phyloP scores from a whole-genome alignment of 2,888 invertebrate species.

The Agrotis segetum region DNA sequence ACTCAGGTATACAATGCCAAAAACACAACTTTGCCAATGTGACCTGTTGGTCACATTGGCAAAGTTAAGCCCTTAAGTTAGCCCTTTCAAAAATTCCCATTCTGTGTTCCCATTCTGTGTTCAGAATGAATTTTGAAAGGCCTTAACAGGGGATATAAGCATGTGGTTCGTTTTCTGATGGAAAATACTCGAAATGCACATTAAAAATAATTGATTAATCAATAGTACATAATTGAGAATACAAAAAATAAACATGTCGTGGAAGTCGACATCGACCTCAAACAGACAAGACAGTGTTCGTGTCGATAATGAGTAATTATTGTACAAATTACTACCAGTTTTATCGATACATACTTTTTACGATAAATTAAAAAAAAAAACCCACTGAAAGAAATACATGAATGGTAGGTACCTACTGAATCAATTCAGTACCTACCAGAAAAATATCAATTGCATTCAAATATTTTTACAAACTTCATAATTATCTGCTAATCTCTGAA shows the following conservation, averaged over 20 bases:
- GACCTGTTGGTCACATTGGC: no score
- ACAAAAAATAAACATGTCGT: slow-evolving; percentile 25
- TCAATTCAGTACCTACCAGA: neutral
- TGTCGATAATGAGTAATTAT: slow-evolving; percentile 61
- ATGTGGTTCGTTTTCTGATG: no score
- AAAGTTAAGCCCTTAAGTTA: no score
- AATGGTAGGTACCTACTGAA: slow-evolving; percentile 8
- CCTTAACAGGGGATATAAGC: no score
- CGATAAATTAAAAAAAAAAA: neutral
- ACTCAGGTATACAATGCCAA: no score
- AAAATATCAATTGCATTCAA: neutral
- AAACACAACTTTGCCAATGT: no score
- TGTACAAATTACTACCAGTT: slow-evolving; percentile 37
- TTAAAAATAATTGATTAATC: no score
- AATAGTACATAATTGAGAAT: no score
- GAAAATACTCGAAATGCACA: no score
- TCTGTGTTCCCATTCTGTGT: no score
- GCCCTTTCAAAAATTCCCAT: no score
- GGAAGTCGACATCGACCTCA: slow-evolving; percentile 58
- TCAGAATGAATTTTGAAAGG: no score
- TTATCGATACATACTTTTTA: slow-evolving; percentile 28
- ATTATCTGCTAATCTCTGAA: neutral
- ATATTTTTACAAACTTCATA: neutral
- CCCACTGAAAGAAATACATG: slow-evolving; percentile 15
- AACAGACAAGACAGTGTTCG: slow-evolving; percentile 63